phyloP scores from a whole-genome alignment of 1,140 invertebrate species.

The Achatina immaculata region DNA sequence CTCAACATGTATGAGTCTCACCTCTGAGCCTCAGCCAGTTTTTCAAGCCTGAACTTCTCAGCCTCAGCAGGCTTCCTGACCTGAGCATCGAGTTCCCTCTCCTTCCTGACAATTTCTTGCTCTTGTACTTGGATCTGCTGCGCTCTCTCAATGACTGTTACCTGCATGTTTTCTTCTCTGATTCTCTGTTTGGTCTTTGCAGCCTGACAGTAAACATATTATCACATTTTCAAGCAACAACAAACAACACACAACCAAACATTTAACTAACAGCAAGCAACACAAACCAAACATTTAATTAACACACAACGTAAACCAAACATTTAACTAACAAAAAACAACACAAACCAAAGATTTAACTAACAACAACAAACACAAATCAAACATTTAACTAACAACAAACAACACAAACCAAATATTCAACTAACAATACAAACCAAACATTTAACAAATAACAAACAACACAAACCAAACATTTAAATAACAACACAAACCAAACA shows the following conservation, averaged over 20 bases:
- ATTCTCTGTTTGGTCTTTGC: conserved; percentile 96
- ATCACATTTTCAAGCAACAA: neutral
- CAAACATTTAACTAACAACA: neutral
- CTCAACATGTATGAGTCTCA: conserved; percentile 36
- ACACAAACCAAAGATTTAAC: neutral
- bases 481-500: no score
- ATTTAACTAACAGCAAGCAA: neutral
- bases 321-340: neutral
- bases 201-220: no score
- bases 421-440: no score
- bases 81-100: conserved; percentile 87
- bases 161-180: conserved; percentile 97
- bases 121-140: conserved; percentile 83
- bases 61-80: conserved; percentile 92
- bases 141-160: conserved; percentile 90
- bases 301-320: neutral
- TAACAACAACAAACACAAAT: no score
- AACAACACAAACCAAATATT: neutral
- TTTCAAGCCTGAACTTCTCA: conserved; percentile 92
- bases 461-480: neutral
- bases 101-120: conserved; percentile 69
- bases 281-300: neutral
- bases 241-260: neutral
- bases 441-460: neutral
- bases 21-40: conserved; percentile 90